A percentile compares a stretch with the other conserved stretches of the same genome.
Evolutionary conservation across 1,140 invertebrate species (phyloP).

Genomic region (Eufriesea mexicana): DNA sequence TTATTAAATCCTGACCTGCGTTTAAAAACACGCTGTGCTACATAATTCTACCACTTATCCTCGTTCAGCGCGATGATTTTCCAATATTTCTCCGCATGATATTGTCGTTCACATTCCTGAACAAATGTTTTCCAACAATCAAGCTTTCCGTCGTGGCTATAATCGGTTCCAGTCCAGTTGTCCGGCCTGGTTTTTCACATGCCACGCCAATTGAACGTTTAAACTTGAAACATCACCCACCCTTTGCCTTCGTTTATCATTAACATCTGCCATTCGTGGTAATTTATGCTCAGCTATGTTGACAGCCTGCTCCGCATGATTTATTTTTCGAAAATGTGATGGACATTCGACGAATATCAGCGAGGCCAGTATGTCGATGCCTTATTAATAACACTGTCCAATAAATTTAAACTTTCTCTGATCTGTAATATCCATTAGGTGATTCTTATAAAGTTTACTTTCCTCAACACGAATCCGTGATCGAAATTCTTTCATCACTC

Average conservation of each 20-base stretch:
- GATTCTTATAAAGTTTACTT: too few relatives aligned
- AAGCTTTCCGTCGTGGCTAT: not conserved
- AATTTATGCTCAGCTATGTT: slow-evolving; percentile 23
- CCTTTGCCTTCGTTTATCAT: slow-evolving; percentile 8
- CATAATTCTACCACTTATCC: not conserved
- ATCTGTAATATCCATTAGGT: too few relatives aligned
- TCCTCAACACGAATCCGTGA: too few relatives aligned
- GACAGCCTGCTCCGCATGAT: not conserved
- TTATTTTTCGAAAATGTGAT: slow-evolving; percentile 27
- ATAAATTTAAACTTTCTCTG: too few relatives aligned
- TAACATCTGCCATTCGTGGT: slow-evolving; percentile 39
- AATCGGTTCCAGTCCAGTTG: not conserved
- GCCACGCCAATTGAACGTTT: slow-evolving; percentile 16
- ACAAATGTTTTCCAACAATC: slow-evolving; percentile 10
- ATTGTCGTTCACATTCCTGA: not conserved
- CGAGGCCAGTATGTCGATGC: not conserved
- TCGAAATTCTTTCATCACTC: too few relatives aligned
- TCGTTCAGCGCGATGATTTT: not conserved
- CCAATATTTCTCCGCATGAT: not conserved
- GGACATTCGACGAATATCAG: not conserved
- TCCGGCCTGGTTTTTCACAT: slow-evolving; percentile 2
- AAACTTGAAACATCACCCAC: not conserved
- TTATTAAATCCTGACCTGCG: not conserved
- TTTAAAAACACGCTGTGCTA: not conserved
- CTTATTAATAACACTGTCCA: not conserved